phyloP scores from a whole-genome alignment of 2,888 invertebrate species.

The Metalampra italica region DNA sequence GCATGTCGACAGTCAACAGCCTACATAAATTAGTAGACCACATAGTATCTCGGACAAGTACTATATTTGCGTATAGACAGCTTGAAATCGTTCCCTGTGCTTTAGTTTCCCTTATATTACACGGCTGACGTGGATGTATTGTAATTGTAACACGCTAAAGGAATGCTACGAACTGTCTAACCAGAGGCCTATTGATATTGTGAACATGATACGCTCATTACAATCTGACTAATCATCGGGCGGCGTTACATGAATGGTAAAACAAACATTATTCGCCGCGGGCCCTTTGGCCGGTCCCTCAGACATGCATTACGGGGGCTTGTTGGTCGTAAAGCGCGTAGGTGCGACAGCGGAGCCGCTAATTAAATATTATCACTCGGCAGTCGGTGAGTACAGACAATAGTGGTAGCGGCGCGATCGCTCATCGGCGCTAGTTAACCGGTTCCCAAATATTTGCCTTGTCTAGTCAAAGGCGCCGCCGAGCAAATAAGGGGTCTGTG shows the following conservation, averaged over 20 bases:
- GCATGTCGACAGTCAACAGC: conserved; percentile 15
- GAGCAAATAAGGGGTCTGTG: conserved; percentile 53
- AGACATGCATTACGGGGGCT: conserved; percentile 39
- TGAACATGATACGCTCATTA: conserved; percentile 46
- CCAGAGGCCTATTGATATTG: conserved; percentile 32
- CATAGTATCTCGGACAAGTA: conserved; percentile 18
- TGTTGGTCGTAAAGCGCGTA: conserved; percentile 43
- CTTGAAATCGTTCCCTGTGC: conserved; percentile 25
- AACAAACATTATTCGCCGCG: conserved; percentile 58
- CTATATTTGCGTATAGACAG: conserved; percentile 32
- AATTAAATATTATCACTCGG: conserved; percentile 75
- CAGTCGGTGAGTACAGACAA: conserved; percentile 61
- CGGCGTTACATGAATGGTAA: conserved; percentile 48
- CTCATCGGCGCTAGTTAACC: conserved; percentile 69
- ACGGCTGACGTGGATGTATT: conserved; percentile 29
- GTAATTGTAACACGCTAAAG: conserved; percentile 4
- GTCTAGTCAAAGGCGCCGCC: conserved; percentile 68
- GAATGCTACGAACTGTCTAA: conserved; percentile 15
- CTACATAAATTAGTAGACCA: conserved; percentile 4
- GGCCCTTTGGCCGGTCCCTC: conserved; percentile 53
- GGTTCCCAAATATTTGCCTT: conserved; percentile 69
- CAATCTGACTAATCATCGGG: conserved; percentile 48
- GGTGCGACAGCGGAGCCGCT: conserved; percentile 69
- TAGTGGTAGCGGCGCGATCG: conserved; percentile 55
- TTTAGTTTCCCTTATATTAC: conserved; percentile 41